A percentile compares a stretch with the other conserved stretches of the same genome.
phyloP scores from a whole-genome alignment of 2,888 invertebrate species.

The Peribatodes rhomboidaria region DNA sequence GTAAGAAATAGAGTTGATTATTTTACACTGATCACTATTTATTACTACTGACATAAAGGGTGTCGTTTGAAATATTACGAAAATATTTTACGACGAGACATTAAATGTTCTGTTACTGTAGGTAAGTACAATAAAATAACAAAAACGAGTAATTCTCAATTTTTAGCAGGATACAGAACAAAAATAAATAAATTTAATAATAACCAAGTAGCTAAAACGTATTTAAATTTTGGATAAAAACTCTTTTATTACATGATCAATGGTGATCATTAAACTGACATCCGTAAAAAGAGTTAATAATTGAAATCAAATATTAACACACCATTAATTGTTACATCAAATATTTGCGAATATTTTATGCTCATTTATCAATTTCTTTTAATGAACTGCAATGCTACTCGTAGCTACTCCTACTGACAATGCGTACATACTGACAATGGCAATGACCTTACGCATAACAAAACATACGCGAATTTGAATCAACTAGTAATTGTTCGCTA shows the following conservation, averaged over 20 bases:
- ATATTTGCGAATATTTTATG: slow-evolving; percentile 13
- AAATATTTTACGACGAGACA: too few species aligned
- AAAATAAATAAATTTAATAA: background rate
- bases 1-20: background rate
- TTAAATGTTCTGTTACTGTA: too few species aligned
- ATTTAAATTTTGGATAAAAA: too few species aligned
- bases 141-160: too few species aligned
- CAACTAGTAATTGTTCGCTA: slow-evolving; percentile 25
- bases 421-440: too few species aligned
- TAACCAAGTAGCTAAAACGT: background rate
- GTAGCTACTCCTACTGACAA: slow-evolving; percentile 15
- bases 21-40: background rate
- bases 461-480: slow-evolving; percentile 27
- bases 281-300: background rate
- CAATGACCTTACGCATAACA: slow-evolving; percentile 33
- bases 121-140: too few species aligned
- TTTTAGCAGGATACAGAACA: too few species aligned
- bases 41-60: background rate
- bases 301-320: slow-evolving; percentile 9
- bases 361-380: slow-evolving; percentile 19
- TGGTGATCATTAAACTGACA: background rate
- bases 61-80: background rate
- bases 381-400: slow-evolving; percentile 10
- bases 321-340: slow-evolving; percentile 11
- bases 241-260: background rate